phyloP scores from a whole-genome alignment of 2,797 vertebrate genomes.

The Falco peregrinus region DNA sequence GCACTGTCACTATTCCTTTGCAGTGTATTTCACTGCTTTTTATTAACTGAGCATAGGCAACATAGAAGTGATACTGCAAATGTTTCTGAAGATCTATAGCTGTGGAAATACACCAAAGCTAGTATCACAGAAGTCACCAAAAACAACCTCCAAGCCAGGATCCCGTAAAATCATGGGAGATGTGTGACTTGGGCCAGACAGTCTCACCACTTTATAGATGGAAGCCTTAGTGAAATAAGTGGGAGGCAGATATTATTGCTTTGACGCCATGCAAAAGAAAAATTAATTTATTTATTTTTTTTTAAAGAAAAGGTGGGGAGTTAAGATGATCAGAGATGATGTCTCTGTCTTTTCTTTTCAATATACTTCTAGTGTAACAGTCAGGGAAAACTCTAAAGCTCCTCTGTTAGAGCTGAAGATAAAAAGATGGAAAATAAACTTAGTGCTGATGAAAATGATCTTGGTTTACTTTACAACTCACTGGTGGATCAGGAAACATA shows the following conservation, averaged over 20 bases:
- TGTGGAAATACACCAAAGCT: background rate
- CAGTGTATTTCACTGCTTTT: background rate
- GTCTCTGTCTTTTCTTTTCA: background rate
- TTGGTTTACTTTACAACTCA: background rate
- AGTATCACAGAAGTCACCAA: background rate
- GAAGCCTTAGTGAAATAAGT: background rate
- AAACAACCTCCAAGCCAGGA: background rate
- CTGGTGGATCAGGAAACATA: background rate
- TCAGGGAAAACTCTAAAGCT: background rate
- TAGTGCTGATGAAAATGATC: background rate
- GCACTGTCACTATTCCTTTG: background rate
- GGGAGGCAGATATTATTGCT: background rate
- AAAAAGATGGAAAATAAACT: background rate
- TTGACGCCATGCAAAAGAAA: background rate
- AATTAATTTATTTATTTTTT: background rate
- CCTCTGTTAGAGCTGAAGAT: background rate
- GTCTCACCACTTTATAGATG: background rate
- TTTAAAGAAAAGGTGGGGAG: background rate
- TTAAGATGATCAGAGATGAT: background rate
- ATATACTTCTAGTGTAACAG: background rate
- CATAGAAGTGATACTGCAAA: background rate
- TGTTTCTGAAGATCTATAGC: background rate
- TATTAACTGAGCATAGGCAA: background rate
- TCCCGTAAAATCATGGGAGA: background rate
- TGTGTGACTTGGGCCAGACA: background rate